These are phyloP conservation scores for Synergus japonicus DNA, from an alignment of 2,888 invertebrate genomes.

Conservation along the genomic window DNA sequence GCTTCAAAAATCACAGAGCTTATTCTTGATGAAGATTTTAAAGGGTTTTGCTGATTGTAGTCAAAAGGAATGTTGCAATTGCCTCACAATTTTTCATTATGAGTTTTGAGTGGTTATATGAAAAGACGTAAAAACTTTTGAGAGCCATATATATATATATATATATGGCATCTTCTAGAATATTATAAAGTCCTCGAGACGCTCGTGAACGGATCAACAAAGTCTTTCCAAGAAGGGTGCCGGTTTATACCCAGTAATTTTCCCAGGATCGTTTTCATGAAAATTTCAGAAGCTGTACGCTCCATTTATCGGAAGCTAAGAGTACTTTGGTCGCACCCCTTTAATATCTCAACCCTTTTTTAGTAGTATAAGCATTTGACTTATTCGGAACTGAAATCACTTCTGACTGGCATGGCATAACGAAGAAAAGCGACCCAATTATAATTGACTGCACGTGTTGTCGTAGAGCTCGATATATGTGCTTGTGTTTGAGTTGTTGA, in stretches of 20 bases:
- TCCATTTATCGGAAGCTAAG: constrained; percentile 12
- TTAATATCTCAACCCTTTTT: not conserved
- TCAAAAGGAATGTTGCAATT: not conserved
- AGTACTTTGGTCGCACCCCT: constrained; percentile 8
- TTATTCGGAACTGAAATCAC: constrained; percentile 28
- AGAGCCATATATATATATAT: no score
- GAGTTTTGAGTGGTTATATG: not conserved
- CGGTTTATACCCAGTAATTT: constrained; percentile 35
- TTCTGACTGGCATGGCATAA: not conserved
- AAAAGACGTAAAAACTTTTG: constrained; percentile 18
- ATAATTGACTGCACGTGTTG: constrained; percentile 1
- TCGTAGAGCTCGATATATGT: not conserved
- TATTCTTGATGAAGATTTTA: no score
- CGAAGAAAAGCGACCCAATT: not conserved
- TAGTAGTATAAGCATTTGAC: constrained; percentile 12
- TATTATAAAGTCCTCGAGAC: not conserved
- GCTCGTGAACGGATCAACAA: constrained; percentile 15
- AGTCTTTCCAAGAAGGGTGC: constrained; percentile 5
- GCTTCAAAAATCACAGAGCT: no score
- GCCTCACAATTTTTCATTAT: no score
- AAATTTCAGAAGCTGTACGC: constrained; percentile 36
- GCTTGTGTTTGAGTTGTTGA: not conserved
- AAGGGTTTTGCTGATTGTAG: no score
- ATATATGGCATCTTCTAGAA: not conserved
- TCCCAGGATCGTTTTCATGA: constrained; percentile 31